Base-by-base conservation (phyloP, 1,140 invertebrate genomes). In the Diprion similis region DNA sequence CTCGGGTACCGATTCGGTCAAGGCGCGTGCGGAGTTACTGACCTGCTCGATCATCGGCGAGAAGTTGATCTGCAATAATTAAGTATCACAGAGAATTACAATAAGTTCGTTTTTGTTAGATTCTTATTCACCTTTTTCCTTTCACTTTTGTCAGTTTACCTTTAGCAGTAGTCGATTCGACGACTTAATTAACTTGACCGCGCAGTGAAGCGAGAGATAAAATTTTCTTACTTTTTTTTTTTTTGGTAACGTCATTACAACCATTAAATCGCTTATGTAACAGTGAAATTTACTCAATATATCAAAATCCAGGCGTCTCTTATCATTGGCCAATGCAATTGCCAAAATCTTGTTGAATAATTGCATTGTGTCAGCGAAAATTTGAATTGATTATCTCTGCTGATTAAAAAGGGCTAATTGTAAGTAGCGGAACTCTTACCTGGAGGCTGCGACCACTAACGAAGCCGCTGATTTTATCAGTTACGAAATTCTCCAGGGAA, bases 401-500 rank as follows among this genome's bases (percentile, higher is more conserved):
- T 37, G 24, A 37, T 37, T n/a, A n/a, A 51, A 51, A 17, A 59
- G 4, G 4, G 51, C 11, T 13, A 7, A 15, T 4, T 4, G 9
- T 13, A 59, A 59, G n/a, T 59, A 59, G 8, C 51, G 51, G 51
- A 8, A 59, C 51, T 37, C 71, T 83, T 80, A 88, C 87, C 83
- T 80, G 86, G 45, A 88, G 76, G 72, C 90, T 91, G 71, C 91
- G 88, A 80, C 91, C 90, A 68, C 87, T 85, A 66, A 92, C 87
- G 85, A 92, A 92, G 47, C 88, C 88, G 71, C 85, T 85, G 46
- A 88, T 87, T 73, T 89, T 89, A 19, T 89, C 88, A 74, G 88
- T 82, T 70, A 92, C 85, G 73, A 91, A 93, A 76, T 88, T 89
- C 80, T 92, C 91, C 68, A 93, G 85, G 73, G 90, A 89, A 45